A percentile compares a stretch with the other conserved stretches of the same genome.
Evolutionary conservation across 2,797 vertebrate species (phyloP).

Genomic region (Takifugu rubripes): DNA sequence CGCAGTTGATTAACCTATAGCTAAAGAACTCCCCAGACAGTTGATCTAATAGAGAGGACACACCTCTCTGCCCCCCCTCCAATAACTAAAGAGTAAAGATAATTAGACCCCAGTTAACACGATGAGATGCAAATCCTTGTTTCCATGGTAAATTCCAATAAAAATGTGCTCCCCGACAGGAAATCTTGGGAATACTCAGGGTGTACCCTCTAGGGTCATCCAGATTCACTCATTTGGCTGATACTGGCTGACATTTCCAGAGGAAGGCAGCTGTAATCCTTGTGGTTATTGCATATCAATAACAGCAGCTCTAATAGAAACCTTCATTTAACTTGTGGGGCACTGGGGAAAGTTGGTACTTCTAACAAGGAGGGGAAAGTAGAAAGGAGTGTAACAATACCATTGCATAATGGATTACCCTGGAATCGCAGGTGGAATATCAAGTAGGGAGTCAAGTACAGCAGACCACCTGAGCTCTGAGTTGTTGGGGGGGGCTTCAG

Average conservation of each 20-base stretch:
- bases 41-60: conserved; percentile 73
- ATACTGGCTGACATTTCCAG: conserved; percentile 63
- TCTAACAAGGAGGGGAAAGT: conserved; percentile 55
- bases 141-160: conserved; percentile 65
- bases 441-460: conserved; percentile 50
- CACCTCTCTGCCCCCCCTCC: conserved; percentile 61
- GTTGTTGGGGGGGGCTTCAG: conserved; percentile 65
- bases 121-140: conserved; percentile 66
- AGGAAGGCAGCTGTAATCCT: conserved; percentile 55
- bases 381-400: conserved; percentile 62
- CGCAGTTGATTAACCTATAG: conserved; percentile 80
- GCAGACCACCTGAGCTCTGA: conserved; percentile 59
- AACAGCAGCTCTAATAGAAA: conserved; percentile 55
- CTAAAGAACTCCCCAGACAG: conserved; percentile 72
- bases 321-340: conserved; percentile 57
- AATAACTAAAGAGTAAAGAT: conserved; percentile 76
- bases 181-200: conserved; percentile 55
- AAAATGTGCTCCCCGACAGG: conserved; percentile 73
- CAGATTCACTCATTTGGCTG: conserved; percentile 35
- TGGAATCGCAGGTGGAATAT: conserved; percentile 59
- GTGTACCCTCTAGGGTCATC: conserved; percentile 50
- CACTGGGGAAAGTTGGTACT: conserved; percentile 50
- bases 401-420: conserved; percentile 71
- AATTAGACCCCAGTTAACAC: conserved; percentile 75
- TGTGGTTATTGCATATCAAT: conserved; percentile 68